phyloP scores from a whole-genome alignment of 2,888 invertebrate genomes.

The Lepidocyrtoides sp. region DNA sequence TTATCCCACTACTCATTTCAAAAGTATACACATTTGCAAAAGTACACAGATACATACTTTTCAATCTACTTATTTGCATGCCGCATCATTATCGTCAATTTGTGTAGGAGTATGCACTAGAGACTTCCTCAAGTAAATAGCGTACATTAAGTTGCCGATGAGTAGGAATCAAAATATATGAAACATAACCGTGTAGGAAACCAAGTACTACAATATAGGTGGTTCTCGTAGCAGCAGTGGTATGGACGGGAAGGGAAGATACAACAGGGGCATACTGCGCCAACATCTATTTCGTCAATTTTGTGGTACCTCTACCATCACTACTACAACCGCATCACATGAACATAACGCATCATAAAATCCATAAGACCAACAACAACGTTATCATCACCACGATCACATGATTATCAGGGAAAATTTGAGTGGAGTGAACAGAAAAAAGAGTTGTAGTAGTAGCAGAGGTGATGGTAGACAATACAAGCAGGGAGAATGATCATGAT shows the following conservation, averaged over 20 bases:
- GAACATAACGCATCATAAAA: slow-evolving; percentile 3
- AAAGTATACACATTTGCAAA: no score
- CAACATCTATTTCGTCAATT: neutral
- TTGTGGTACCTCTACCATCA: neutral
- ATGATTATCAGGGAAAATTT: neutral
- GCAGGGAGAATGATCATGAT: neutral
- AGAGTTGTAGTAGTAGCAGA: neutral
- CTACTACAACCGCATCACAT: neutral
- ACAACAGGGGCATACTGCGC: neutral
- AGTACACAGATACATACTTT: no score
- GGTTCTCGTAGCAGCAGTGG: neutral
- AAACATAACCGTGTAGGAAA: no score
- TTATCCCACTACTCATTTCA: no score
- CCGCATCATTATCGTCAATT: neutral
- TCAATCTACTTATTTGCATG: neutral
- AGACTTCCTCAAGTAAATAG: neutral
- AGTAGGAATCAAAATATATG: no score
- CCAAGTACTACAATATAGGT: no score
- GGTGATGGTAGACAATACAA: neutral
- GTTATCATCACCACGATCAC: slow-evolving; percentile 21
- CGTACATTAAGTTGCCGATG: no score
- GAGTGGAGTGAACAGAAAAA: neutral
- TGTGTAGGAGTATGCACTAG: neutral
- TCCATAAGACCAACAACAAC: slow-evolving; percentile 39
- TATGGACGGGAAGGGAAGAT: neutral